Percentiles rank a stretch among this genome's conserved stretches.
Conservation (phyloP, 2,888 invertebrate genomes). For the Agrypnus murinus region DNA sequence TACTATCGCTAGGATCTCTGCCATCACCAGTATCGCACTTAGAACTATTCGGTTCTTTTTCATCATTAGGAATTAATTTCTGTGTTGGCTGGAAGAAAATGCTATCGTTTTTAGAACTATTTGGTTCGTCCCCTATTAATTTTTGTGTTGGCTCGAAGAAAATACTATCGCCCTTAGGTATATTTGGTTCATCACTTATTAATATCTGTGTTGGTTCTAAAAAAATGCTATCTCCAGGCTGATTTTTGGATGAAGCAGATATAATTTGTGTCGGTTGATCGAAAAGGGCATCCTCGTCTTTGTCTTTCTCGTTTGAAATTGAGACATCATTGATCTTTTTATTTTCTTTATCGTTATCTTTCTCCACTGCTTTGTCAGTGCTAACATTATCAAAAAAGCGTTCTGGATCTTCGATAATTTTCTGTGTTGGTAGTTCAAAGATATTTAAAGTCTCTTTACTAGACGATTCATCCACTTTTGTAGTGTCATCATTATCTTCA, state of each 20-base stretch:
- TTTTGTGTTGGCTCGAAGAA: background rate
- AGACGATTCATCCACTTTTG: background rate
- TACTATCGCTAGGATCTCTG: no score
- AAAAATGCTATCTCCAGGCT: conserved; percentile 53
- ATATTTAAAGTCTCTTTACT: background rate
- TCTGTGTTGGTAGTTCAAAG: background rate
- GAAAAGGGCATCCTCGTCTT: conserved; percentile 53
- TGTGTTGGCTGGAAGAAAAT: no score
- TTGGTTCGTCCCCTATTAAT: background rate
- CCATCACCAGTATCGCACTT: no score
- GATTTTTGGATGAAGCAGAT: no score
- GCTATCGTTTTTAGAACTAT: no score
- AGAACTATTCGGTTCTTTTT: no score
- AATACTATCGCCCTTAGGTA: background rate
- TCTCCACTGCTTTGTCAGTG: background rate
- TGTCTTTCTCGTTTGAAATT: conserved; percentile 3
- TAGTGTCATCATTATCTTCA: conserved; percentile 3
- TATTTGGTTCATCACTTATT: conserved; percentile 15
- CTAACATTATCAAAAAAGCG: background rate
- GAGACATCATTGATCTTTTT: background rate
- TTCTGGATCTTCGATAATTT: background rate
- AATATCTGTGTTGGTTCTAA: conserved; percentile 56
- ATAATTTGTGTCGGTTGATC: conserved; percentile 56
- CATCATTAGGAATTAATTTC: no score
- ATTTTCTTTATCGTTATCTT: background rate